These are phyloP conservation scores for Sphenopsis melanotis DNA, from an alignment of 2,797 vertebrate genomes.

Conservation along the genomic window DNA sequence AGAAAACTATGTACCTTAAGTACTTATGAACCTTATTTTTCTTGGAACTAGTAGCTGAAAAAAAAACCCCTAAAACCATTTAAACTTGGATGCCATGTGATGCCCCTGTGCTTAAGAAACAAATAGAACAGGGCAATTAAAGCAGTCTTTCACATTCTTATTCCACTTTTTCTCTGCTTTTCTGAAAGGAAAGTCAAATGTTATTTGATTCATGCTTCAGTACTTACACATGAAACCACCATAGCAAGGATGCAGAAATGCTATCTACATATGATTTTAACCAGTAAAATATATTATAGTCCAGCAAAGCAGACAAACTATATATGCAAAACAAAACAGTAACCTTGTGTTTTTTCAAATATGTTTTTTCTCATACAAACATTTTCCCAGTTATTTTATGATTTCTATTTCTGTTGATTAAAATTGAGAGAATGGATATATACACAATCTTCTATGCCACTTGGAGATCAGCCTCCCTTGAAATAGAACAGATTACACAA, in stretches of 20 bases:
- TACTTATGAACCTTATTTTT: neutral
- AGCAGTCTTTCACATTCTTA: neutral
- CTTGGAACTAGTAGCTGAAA: neutral
- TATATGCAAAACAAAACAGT: neutral
- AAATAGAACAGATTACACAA: slow-evolving; percentile 13
- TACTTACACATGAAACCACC: neutral
- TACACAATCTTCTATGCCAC: neutral
- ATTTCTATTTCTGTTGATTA: neutral
- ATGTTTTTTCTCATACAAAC: neutral
- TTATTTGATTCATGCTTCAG: neutral
- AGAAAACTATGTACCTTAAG: neutral
- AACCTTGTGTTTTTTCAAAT: neutral
- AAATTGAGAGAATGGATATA: neutral
- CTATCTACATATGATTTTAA: neutral
- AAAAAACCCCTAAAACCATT: neutral
- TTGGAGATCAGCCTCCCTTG: neutral
- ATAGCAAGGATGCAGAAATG: neutral
- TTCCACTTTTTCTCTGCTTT: neutral
- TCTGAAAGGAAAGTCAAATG: neutral
- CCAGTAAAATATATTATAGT: neutral
- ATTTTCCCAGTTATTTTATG: neutral
- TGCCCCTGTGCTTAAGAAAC: neutral
- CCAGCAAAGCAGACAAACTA: neutral
- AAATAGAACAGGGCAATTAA: neutral
- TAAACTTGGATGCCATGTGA: neutral